phyloP scores from a whole-genome alignment of 2,888 invertebrate species.

The Drosophila differens region DNA sequence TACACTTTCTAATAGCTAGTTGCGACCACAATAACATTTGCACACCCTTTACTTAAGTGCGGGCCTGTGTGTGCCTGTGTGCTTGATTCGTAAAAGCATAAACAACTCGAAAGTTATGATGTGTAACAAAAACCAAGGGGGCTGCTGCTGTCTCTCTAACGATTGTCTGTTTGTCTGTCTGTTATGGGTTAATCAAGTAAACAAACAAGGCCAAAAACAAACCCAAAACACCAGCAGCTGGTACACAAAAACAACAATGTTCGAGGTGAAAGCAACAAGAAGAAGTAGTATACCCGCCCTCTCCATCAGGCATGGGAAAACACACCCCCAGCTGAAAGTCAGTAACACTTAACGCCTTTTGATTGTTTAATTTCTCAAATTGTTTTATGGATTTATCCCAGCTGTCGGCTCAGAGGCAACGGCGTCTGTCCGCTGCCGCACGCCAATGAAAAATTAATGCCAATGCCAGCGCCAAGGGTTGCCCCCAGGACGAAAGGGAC shows the following conservation, averaged over 20 bases:
- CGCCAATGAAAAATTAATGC: slow-evolving; percentile 80
- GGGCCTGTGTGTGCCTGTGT: slow-evolving; percentile 1
- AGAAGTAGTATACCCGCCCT: neutral
- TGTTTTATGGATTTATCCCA: slow-evolving; percentile 81
- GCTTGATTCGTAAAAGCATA: slow-evolving; percentile 40
- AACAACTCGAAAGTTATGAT: slow-evolving; percentile 45
- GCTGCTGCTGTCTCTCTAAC: slow-evolving; percentile 9
- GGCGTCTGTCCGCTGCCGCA: slow-evolving; percentile 52
- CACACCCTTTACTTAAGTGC: slow-evolving; percentile 17
- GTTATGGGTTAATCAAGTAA: slow-evolving; percentile 72
- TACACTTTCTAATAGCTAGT: slow-evolving; percentile 16
- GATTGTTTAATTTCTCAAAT: slow-evolving; percentile 81
- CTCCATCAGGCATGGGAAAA: neutral
- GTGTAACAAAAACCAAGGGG: slow-evolving; percentile 47
- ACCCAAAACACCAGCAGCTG: slow-evolving; percentile 34
- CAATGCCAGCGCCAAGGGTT: slow-evolving; percentile 54
- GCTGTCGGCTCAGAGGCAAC: slow-evolving; percentile 44
- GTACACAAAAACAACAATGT: slow-evolving; percentile 16
- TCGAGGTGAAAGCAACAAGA: slow-evolving; percentile 15
- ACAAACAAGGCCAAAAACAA: slow-evolving; percentile 57
- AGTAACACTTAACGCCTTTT: slow-evolving; percentile 80
- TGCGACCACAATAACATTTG: slow-evolving; percentile 17
- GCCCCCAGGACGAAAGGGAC: slow-evolving; percentile 13
- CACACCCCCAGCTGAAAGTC: slow-evolving; percentile 58
- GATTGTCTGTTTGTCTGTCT: slow-evolving; percentile 5